Base-by-base conservation (phyloP, 1,140 invertebrate genomes). In the Phocides pigmalion region DNA sequence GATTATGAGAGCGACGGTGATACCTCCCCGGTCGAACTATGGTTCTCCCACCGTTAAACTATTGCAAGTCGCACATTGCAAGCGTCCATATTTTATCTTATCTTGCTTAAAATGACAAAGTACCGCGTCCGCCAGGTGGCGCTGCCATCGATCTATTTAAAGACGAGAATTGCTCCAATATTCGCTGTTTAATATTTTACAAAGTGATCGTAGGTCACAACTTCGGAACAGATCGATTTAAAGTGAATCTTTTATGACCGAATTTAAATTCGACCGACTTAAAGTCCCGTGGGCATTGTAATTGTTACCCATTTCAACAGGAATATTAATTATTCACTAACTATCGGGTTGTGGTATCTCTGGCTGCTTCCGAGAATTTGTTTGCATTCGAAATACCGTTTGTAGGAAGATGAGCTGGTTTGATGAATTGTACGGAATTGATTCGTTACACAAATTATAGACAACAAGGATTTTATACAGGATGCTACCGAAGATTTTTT, bases 191-290 rank as follows among this genome's bases (percentile, higher is more conserved):
- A 51, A 51, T 51, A 51, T 35, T 35, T 35, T 28, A n/a, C 9
- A 17, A 47, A 22, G 44, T 22, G 46, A 15, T 37, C 16, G 11
- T 37, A 15, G 32, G 32, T 58, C n/a, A 28, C 8, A 42, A 35
- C 16, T 28, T 28, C 6, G 25, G 28, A 44, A 12, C 51, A 22
- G 53, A 65, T 59, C 46, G 46, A 51, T 51, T 19, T 25, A 59
- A 65, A 65, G 46, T 59, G 54, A 65, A 65, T 59, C 19, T 51
- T 65, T 65, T 65, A 65, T 65, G 53, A 58, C 44, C 12, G 14
- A 59, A 59, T 65, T 65, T 59, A 65, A 65, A 65, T 65, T 59
- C 39, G 35, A 17, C 39, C 44, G 42, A 54, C 59, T 65, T 59
- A 64, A 61, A 51, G 66, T 62, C 35, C 49, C 53, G 28, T 15